Conservation (phyloP, 2,113 vertebrate species). For the Peucedramus taeniatus region DNA sequence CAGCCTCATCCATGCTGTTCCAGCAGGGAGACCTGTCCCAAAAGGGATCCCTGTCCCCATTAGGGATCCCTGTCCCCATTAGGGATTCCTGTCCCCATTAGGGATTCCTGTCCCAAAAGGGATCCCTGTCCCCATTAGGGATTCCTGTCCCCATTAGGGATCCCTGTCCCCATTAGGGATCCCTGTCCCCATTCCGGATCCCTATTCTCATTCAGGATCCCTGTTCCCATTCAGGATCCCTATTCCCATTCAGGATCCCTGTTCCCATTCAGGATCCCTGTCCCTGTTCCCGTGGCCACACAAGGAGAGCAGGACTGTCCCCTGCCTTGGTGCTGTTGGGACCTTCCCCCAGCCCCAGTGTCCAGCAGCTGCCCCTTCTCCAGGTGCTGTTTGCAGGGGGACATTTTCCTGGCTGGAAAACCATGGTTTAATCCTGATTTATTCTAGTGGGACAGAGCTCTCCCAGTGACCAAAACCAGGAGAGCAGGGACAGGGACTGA, state of each 20-base stretch:
- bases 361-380: not conserved
- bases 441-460: not conserved
- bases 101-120: fast-evolving
- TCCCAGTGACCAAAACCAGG: not conserved
- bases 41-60: not conserved
- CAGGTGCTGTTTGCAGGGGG: not conserved
- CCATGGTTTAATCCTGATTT: fast-evolving
- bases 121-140: not conserved
- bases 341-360: not conserved
- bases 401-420: not conserved
- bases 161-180: fast-evolving
- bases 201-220: fast-evolving
- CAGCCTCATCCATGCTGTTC: not conserved
- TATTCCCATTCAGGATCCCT: not conserved
- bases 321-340: not conserved
- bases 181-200: fast-evolving
- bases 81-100: fast-evolving
- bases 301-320: not conserved
- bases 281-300: fast-evolving
- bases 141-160: fast-evolving
- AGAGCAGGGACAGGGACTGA: not conserved
- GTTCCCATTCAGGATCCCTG: no score
- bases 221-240: not conserved
- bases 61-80: not conserved
- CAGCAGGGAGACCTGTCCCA: not conserved